These are phyloP conservation scores for Drosophila cyrtoloma DNA, from an alignment of 2,888 invertebrate species.

Conservation along the genomic window DNA sequence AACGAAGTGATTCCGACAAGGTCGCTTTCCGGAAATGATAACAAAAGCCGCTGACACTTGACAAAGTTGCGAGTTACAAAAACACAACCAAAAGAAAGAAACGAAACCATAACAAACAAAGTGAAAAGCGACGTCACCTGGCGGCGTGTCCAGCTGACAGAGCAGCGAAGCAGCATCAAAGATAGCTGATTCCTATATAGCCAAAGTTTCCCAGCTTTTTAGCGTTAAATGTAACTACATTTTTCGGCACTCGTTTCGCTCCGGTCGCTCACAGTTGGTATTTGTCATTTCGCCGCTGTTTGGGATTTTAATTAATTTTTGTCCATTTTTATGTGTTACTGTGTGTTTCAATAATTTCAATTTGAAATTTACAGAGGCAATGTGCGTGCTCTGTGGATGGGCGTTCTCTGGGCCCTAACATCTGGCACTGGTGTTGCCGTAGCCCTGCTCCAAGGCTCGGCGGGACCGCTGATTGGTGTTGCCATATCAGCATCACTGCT, in stretches of 20 bases:
- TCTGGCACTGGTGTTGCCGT: slow-evolving; percentile 93
- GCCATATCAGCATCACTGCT: slow-evolving; percentile 95
- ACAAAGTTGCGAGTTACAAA: slow-evolving; percentile 70
- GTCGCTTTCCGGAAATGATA: slow-evolving; percentile 76
- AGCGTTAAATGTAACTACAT: slow-evolving; percentile 66
- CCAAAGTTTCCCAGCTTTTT: slow-evolving; percentile 36
- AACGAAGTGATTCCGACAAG: slow-evolving; percentile 52
- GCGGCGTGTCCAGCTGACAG: slow-evolving; percentile 64
- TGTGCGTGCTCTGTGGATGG: slow-evolving; percentile 91
- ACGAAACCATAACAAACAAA: slow-evolving; percentile 6
- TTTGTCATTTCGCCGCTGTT: slow-evolving; percentile 61
- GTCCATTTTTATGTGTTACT: slow-evolving; percentile 17
- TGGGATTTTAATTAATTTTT: slow-evolving; percentile 61
- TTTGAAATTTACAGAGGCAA: slow-evolving; percentile 87
- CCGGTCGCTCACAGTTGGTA: slow-evolving; percentile 40
- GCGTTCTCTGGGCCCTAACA: slow-evolving; percentile 90
- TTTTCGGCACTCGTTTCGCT: slow-evolving; percentile 44
- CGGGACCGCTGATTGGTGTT: slow-evolving; percentile 93
- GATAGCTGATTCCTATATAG: not conserved
- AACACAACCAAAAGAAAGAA: slow-evolving; percentile 11
- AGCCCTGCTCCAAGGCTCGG: slow-evolving; percentile 93
- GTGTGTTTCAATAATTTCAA: slow-evolving; percentile 46
- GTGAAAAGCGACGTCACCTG: slow-evolving; percentile 54
- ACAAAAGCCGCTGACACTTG: slow-evolving; percentile 82
- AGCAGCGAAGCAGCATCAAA: slow-evolving; percentile 51